These are phyloP conservation scores for Amaurobius ferox DNA, from an alignment of 2,888 invertebrate genomes.

Conservation along the genomic window DNA sequence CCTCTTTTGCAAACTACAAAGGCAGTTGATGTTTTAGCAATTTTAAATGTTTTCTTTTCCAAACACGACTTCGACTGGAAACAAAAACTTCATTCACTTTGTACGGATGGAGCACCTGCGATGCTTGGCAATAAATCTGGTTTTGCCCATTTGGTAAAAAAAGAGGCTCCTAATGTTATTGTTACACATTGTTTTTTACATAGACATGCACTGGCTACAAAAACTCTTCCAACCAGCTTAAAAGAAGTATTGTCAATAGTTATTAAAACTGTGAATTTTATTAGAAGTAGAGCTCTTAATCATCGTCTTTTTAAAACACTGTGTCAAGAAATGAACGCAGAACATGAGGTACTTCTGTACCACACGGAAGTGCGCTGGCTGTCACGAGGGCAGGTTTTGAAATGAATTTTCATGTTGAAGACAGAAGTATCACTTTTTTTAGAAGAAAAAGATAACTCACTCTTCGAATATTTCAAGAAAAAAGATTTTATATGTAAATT, in stretches of 20 bases:
- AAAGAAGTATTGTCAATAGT: constrained; percentile 48
- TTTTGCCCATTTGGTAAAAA: constrained; percentile 1
- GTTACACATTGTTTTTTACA: constrained; percentile 38
- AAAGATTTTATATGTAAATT: constrained; percentile 24
- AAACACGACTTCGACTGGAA: constrained; percentile 29
- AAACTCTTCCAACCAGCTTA: constrained; percentile 54
- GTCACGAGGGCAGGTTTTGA: constrained; percentile 42
- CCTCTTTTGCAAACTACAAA: constrained; percentile 22
- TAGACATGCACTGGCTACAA: constrained; percentile 49
- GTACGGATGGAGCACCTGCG: too few relatives aligned
- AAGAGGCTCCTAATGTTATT: constrained; percentile 27
- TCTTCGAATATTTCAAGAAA: constrained; percentile 28
- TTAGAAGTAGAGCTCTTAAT: constrained; percentile 53
- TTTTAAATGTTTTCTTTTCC: constrained; percentile 34
- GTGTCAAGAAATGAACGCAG: constrained; percentile 56
- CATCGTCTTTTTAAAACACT: constrained; percentile 51
- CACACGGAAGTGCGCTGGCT: constrained; percentile 59
- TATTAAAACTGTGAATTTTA: constrained; percentile 48
- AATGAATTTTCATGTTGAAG: constrained; percentile 47
- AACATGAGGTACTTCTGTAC: constrained; percentile 66
- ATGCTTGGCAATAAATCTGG: too few relatives aligned
- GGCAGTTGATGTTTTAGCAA: constrained; percentile 23
- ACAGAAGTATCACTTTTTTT: constrained; percentile 47
- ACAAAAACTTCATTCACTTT: constrained; percentile 24
- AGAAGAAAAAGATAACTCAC: constrained; percentile 15